Base-by-base conservation (phyloP, 2,888 invertebrate species). In the Melikaiella ostensackeni region DNA sequence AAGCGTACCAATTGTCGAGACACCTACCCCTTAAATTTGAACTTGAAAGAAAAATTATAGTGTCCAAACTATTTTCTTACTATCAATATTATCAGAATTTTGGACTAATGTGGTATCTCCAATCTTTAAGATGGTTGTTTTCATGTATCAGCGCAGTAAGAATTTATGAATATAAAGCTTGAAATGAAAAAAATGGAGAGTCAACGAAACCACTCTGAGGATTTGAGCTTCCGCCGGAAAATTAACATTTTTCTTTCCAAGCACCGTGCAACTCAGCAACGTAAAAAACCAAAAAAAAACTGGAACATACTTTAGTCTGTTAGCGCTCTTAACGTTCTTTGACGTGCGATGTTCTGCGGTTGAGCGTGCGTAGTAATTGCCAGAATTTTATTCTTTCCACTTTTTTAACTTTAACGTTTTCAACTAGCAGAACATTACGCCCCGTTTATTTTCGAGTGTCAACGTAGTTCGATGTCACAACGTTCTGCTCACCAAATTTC, bases 211-310 rank as follows among this genome's bases (percentile, higher is more conserved):
- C 64, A 64, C 24, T 38, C 2, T 5, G 16, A 24, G 24, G 16
- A 16, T 64, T 42, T 5, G 11, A 24, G n/a, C 64, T 66, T 66
- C 75, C 75, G 75, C 63, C 63, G 77, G 81, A 79, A 82, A 82
- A 82, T 82, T 82, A 82, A 82, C 80, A 79, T 78, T 82, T 82
- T 81, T 77, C 75, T 77, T 66, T 76, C 75, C 62, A 77, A 75
- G 77, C 77, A 81, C 8, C 62, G 74, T 62, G 76, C 77, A 79
- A 75, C 79, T 82, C 80, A 75, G 74, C 73, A 55, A 70, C 76
- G 77, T 79, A 81, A 79, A 82, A 81, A 78, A 57, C 63, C 82
- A 79, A 79, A 81, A 82, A 82, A 82, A 81, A 79, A 63, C 21
- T 42, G 50, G 46, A 70, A 70, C 70, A 46, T 33, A 30, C 70